Evolutionary conservation across 2,797 vertebrate species (phyloP), one percentile per base, ranked within the genome.

Genomic region (Lates japonicus): DNA sequence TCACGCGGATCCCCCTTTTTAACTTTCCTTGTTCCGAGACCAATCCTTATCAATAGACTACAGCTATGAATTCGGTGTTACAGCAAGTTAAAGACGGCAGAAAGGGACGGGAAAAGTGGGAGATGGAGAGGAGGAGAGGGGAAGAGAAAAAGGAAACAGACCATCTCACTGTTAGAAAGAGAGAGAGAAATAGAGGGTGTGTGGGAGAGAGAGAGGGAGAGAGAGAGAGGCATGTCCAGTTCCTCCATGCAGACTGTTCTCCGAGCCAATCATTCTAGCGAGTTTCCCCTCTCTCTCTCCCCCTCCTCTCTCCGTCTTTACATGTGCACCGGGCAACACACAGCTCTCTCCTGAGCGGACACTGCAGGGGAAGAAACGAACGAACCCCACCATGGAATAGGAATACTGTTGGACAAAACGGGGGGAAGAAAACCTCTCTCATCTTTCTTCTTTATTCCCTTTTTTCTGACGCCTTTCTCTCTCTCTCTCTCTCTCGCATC

Each of bases 331-430:
- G 96, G 96, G 95, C 96, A 41, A 95, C 96, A 41, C 78, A 67
- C 90, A 82, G 79, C 92, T 94, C 94, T 95, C 88, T 96, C 92
- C 94, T 48, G 77, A 95, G 92, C 96, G 96, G 96, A 95, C 97
- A 96, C 97, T 97, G 97, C 97, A 95, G 97, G 96, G 95, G 94
- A 93, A 93, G 79, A 74, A 88, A 90, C 90, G 91, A 91, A 90
- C 75, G 76, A 91, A 90, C 89, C 91, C 92, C 92, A 94, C 86
- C 87, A 95, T 96, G 97, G 97, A 95, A 77, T 93, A 94, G 96
- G 96, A 94, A 88, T 91, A 92, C 73, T 44, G 70, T 93, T 97
- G 91, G 96, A 86, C 68, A 86, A 89, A 77, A 74, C 69, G 63
- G 79, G 85, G 84, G 82, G 10, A 82, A 61, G 66, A 83, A 67